Conservation (phyloP, 2,113 vertebrate species). For the Rostratula benghalensis region DNA sequence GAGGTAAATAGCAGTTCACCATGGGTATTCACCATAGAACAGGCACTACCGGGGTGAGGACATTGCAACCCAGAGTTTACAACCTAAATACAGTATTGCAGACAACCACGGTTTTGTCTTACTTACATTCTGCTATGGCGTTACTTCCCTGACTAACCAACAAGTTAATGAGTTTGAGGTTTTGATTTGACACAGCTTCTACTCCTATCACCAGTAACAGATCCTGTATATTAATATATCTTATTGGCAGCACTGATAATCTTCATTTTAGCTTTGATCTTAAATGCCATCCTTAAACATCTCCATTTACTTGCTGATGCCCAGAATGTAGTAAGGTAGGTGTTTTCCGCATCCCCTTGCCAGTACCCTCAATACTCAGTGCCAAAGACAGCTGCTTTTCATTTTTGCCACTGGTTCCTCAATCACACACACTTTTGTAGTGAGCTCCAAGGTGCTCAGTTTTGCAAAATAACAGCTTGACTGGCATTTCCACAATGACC, state of each 20-base stretch:
- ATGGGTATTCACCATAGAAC: neutral
- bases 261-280: neutral
- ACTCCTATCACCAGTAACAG: neutral
- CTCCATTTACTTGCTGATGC: neutral
- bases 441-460: neutral
- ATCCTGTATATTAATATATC: neutral
- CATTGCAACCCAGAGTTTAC: rapidly evolving
- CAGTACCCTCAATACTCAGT: neutral
- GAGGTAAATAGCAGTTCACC: neutral
- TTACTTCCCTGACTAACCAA: neutral
- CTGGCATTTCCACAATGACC: neutral
- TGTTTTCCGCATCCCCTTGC: neutral
- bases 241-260: neutral
- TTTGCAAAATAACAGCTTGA: neutral
- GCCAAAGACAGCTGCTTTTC: neutral
- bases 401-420: neutral
- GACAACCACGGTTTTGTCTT: neutral
- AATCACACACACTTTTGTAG: neutral
- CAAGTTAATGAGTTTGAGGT: neutral
- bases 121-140: neutral
- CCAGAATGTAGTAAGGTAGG: neutral
- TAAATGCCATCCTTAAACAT: neutral
- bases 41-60: neutral
- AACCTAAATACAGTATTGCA: neutral
- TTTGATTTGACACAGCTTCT: neutral